Conservation (phyloP, 2,888 invertebrate species). For the Andrena flavipes region DNA sequence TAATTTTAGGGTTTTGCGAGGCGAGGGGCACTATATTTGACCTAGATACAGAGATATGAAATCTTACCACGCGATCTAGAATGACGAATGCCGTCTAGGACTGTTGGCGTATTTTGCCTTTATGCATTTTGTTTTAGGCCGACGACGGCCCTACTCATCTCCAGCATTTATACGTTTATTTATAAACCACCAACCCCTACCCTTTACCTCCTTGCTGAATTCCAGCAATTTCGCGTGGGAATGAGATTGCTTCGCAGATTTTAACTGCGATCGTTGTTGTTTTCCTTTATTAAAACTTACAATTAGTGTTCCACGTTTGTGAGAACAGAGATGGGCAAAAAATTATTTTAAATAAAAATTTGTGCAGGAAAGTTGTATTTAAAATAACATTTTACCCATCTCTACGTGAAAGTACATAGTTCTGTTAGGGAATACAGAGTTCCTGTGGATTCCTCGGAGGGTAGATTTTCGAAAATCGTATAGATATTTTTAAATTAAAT, state of each 20-base stretch:
- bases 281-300: not conserved
- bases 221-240: constrained; percentile 1
- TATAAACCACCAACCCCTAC: not conserved
- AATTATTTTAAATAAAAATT: no score
- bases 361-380: no score
- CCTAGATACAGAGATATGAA: constrained; percentile 53
- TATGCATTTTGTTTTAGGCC: constrained; percentile 35
- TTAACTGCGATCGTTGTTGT: constrained; percentile 6
- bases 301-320: not conserved
- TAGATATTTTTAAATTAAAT: not conserved
- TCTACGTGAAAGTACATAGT: no score
- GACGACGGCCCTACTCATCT: constrained; percentile 34
- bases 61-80: constrained; percentile 46
- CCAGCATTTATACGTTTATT: constrained; percentile 27
- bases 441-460: not conserved
- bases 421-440: not conserved
- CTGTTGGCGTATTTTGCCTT: constrained; percentile 18
- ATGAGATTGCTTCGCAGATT: constrained; percentile 23
- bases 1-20: constrained; percentile 23
- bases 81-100: constrained; percentile 42
- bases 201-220: not conserved
- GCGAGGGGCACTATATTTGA: constrained; percentile 24
- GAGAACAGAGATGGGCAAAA: no score
- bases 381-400: not conserved
- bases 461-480: not conserved